Evolutionary conservation across 2,113 vertebrate genomes (phyloP).

Genomic region (Poeciliopsis retropinna): DNA sequence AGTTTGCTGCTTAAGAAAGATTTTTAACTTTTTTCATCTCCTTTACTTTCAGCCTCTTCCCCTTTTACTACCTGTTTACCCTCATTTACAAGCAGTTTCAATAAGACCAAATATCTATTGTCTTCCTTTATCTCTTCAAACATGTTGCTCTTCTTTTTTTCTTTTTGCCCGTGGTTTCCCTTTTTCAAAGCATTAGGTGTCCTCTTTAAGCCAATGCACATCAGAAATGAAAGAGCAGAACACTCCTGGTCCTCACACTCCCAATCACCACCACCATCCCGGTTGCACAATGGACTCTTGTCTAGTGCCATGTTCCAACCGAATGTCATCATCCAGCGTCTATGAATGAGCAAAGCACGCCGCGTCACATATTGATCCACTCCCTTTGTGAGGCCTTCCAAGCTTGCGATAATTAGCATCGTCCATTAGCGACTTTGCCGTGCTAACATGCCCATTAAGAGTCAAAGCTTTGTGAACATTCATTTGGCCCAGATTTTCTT

Average conservation of each 20-base stretch:
- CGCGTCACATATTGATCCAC: constrained; percentile 80
- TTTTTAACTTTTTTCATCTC: constrained; percentile 11
- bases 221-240: constrained; percentile 74
- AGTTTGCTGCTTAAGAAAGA: not conserved
- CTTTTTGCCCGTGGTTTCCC: constrained; percentile 40
- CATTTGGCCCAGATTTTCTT: constrained; percentile 76
- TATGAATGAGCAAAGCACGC: constrained; percentile 67
- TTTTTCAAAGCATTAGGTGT: constrained; percentile 71
- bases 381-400: constrained; percentile 78
- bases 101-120: constrained; percentile 34
- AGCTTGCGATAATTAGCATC: constrained; percentile 82
- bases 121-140: constrained; percentile 55
- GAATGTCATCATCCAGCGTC: constrained; percentile 77
- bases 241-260: constrained; percentile 54
- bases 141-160: constrained; percentile 44
- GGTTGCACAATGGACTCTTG: constrained; percentile 69
- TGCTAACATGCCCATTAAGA: constrained; percentile 82
- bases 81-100: constrained; percentile 41
- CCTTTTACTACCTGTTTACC: constrained; percentile 56
- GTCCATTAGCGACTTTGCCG: constrained; percentile 83
- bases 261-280: constrained; percentile 46
- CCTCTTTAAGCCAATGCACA: constrained; percentile 64
- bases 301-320: constrained; percentile 63
- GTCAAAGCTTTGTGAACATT: constrained; percentile 76
- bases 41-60: constrained; percentile 20